Percentiles rank a stretch among this genome's conserved stretches.
Conservation (phyloP, 2,113 vertebrate species). For the Colossoma macropomum region DNA sequence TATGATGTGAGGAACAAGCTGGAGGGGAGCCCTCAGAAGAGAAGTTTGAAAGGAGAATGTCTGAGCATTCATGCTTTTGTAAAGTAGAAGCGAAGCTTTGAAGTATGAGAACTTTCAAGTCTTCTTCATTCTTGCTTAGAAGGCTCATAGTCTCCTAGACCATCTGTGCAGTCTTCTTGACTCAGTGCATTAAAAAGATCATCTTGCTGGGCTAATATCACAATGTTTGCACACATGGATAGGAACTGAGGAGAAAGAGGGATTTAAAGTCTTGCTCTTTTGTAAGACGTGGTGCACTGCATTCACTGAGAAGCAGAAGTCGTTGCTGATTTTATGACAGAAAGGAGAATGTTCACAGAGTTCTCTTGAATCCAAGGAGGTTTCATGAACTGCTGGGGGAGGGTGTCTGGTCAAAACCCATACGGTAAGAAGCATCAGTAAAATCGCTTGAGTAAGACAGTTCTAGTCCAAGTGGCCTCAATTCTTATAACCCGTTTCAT, state of each 20-base stretch:
- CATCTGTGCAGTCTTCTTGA: background rate
- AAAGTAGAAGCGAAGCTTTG: background rate
- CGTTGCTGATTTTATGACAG: background rate
- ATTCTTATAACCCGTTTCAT: too few relatives aligned
- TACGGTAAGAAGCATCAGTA: background rate
- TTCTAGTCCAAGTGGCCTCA: too few relatives aligned
- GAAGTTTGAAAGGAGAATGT: background rate
- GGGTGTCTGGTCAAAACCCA: background rate
- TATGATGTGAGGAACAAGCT: background rate
- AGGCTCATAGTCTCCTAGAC: background rate
- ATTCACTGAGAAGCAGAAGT: background rate
- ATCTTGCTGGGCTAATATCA: background rate
- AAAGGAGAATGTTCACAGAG: background rate
- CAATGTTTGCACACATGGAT: background rate
- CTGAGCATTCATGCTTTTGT: background rate
- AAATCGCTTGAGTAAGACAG: too few relatives aligned
- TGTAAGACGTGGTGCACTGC: background rate
- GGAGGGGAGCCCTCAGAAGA: background rate
- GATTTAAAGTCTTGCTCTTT: background rate
- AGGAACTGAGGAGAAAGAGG: background rate
- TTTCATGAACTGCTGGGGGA: too few relatives aligned
- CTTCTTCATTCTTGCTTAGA: background rate
- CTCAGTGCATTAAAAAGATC: background rate
- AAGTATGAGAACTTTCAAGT: background rate
- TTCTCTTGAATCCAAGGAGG: background rate